A percentile compares a stretch with the other conserved stretches of the same genome.
phyloP scores from a whole-genome alignment of 1,140 invertebrate species.

The Musca domestica region DNA sequence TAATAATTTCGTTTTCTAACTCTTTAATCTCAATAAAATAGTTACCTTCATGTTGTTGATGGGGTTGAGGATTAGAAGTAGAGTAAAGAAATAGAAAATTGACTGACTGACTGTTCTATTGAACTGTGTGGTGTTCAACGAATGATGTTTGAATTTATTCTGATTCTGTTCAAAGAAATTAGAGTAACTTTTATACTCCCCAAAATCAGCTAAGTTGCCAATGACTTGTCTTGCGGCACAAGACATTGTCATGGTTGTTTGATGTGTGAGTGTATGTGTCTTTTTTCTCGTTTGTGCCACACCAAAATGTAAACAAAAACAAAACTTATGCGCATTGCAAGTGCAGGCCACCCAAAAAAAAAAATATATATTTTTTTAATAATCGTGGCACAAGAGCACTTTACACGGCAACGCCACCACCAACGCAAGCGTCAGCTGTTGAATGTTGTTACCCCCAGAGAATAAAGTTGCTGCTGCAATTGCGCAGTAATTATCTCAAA shows the following conservation, averaged over 20 bases:
- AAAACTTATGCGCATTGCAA: neutral
- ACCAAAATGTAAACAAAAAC: slow-evolving; percentile 6
- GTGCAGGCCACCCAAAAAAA: neutral
- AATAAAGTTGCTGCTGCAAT: no score
- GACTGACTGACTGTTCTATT: no score
- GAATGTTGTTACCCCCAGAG: no score
- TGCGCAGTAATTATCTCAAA: no score
- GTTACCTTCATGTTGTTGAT: slow-evolving; percentile 51
- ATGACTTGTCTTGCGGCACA: neutral
- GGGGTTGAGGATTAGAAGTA: slow-evolving; percentile 29
- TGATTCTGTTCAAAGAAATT: slow-evolving; percentile 52
- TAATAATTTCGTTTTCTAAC: neutral
- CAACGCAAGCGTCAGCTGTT: no score
- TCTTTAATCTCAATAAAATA: neutral
- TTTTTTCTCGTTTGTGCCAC: neutral
- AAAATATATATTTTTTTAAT: no score
- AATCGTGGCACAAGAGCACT: no score
- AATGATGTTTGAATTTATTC: slow-evolving; percentile 47
- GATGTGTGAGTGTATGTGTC: neutral
- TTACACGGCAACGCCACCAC: no score
- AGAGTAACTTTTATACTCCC: slow-evolving; percentile 51
- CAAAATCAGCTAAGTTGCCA: slow-evolving; percentile 30
- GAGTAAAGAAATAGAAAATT: slow-evolving; percentile 40
- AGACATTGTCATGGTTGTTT: neutral
- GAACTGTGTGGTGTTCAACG: slow-evolving; percentile 38